Base-by-base conservation (phyloP, 2,797 vertebrate species). In the Trachurus trachurus region DNA sequence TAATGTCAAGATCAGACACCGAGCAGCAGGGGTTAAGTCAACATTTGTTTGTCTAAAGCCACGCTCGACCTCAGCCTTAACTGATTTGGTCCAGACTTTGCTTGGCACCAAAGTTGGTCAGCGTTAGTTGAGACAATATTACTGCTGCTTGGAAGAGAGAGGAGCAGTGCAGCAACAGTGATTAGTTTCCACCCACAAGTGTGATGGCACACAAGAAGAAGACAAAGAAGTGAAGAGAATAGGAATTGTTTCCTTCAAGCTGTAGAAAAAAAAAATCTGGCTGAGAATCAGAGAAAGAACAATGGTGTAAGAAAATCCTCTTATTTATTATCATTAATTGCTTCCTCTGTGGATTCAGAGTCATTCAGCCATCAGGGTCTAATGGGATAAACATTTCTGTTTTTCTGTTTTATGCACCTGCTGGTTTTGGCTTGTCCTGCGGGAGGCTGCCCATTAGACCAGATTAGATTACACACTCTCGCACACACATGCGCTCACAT, bases 361-460 rank as follows among this genome's bases (percentile, higher is more conserved):
- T 71, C 80, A 29, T 54, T 86, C 72, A 73, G 54, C 72, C 79
- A 15, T 83, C 58, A 7, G 44, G 5, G 52, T 75, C 68, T 76
- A 61, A 87, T 47, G 71, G 78, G 75, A 87, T 26, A 79, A 86
- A 91, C 76, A 74, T 82, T 66, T 85, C 73, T 68, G 71, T 67
- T 83, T 72, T 81, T 70, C 56, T 71, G 42, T 76, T 83, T 66
- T 6, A 56, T 13, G 52, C 92, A 94, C 90, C 91, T 94, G 93
- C 88, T 83, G 75, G 39, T 74, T 83, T 87, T 85, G 83, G 86
- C 80, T 85, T 52, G 63, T 80, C 84, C 72, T 75, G 76, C 67
- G 89, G 81, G 91, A 93, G 71, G 78, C 60, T 72, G 66, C 71
- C 85, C 87, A 78, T 87, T 87, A 90, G 71, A 86, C 78, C 77